Evolutionary conservation across 2,113 vertebrate genomes (phyloP).

Genomic region (Amblyornis subalaris): DNA sequence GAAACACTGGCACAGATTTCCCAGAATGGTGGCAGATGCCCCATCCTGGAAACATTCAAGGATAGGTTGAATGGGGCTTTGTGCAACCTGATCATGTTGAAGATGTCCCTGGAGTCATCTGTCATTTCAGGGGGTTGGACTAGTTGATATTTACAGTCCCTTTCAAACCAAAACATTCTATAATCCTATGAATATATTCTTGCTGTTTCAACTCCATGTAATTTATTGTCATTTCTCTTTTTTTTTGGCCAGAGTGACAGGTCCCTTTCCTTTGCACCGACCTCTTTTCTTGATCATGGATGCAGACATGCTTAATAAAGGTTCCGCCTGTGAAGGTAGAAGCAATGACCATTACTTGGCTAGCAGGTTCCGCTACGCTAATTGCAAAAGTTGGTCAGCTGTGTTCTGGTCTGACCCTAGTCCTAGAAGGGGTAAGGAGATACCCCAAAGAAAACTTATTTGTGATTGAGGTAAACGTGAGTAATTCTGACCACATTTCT

Average conservation of each 20-base stretch:
- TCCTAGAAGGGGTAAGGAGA: background rate
- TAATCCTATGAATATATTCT: background rate
- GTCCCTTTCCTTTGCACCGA: background rate
- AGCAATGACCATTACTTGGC: background rate
- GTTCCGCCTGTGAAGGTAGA: background rate
- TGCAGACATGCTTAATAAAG: fast-evolving
- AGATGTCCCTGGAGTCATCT: background rate
- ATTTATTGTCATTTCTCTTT: background rate
- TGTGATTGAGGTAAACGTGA: background rate
- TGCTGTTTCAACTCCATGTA: background rate
- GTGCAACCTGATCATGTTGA: background rate
- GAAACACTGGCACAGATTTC: background rate
- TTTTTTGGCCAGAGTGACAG: fast-evolving
- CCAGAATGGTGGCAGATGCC: background rate
- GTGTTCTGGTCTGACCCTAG: background rate
- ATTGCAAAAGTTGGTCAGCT: background rate
- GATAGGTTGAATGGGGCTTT: fast-evolving
- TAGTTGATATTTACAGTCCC: background rate
- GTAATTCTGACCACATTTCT: background rate
- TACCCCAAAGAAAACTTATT: background rate
- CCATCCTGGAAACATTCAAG: background rate
- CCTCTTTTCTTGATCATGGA: background rate
- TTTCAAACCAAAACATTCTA: background rate
- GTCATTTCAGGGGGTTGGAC: background rate
- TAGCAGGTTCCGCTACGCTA: background rate